Evolutionary conservation across 2,797 vertebrate genomes (phyloP).

Genomic region (Onychomys leucogaster): DNA sequence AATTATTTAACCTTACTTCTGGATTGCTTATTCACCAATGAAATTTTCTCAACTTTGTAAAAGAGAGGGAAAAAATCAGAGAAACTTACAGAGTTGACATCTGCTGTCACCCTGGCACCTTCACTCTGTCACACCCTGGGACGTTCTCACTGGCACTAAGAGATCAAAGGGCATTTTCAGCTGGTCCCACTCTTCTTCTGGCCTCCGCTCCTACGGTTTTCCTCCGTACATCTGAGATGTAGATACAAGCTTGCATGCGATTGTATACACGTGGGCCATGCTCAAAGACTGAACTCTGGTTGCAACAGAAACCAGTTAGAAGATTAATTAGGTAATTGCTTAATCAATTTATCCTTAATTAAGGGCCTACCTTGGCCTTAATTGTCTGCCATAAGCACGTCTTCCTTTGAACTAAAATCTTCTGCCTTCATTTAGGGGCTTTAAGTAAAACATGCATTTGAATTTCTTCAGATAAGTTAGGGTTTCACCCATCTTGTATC

Average conservation of each 20-base stretch:
- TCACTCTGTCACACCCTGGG: neutral
- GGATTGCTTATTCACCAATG: neutral
- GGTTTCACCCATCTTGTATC: neutral
- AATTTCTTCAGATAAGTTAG: conserved; percentile 20
- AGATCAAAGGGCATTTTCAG: too few species aligned
- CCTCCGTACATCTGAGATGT: neutral
- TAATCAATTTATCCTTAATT: conserved; percentile 57
- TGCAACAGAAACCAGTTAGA: neutral
- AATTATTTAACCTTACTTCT: conserved; percentile 48
- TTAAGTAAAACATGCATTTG: conserved; percentile 21
- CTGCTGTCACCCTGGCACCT: neutral
- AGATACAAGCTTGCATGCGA: neutral
- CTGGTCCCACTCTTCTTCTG: too few species aligned
- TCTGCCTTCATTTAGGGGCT: neutral
- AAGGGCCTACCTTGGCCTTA: conserved; percentile 2
- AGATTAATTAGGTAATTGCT: conserved; percentile 57
- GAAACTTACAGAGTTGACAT: neutral
- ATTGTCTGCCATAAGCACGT: conserved; percentile 15
- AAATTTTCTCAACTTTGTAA: neutral
- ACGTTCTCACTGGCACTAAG: too few species aligned
- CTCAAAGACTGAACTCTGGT: neutral
- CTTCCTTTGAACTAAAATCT: conserved; percentile 51
- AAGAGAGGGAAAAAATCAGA: neutral
- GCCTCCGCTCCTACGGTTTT: too few species aligned
- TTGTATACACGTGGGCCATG: neutral